phyloP scores from a whole-genome alignment of 2,113 vertebrate species.

The Atlantisia rogersi region DNA sequence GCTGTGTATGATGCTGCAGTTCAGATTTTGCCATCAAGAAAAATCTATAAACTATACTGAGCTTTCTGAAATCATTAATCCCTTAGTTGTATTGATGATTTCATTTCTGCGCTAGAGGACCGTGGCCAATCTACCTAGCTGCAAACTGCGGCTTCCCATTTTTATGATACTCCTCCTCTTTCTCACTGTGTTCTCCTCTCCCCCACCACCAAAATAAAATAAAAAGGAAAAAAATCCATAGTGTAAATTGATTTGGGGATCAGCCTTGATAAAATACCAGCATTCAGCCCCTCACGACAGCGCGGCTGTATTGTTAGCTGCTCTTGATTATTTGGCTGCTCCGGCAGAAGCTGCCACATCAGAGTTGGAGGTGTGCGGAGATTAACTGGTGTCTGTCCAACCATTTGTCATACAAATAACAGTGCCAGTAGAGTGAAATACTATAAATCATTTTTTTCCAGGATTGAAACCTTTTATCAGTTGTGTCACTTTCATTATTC shows the following conservation, averaged over 20 bases:
- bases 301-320: not conserved
- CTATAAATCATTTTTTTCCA: conserved; percentile 85
- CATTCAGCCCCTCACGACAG: not conserved
- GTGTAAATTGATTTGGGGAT: conserved; percentile 50
- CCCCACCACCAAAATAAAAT: not conserved
- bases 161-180: not conserved
- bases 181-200: not conserved
- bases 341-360: conserved; percentile 8
- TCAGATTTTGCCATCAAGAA: not conserved
- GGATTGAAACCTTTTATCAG: conserved; percentile 96
- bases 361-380: conserved; percentile 45
- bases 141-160: not conserved
- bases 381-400: conserved; percentile 70
- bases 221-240: not conserved
- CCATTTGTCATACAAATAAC: conserved; percentile 86
- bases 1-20: not conserved
- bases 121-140: not conserved
- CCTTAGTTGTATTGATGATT: not conserved
- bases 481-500: conserved; percentile 95
- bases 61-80: not conserved
- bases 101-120: not conserved
- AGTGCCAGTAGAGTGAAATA: conserved; percentile 86
- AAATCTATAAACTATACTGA: not conserved
- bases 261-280: conserved; percentile 60
- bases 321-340: conserved; percentile 56